phyloP scores from a whole-genome alignment of 2,797 vertebrate genomes.

The Periophthalmus magnuspinnatus region DNA sequence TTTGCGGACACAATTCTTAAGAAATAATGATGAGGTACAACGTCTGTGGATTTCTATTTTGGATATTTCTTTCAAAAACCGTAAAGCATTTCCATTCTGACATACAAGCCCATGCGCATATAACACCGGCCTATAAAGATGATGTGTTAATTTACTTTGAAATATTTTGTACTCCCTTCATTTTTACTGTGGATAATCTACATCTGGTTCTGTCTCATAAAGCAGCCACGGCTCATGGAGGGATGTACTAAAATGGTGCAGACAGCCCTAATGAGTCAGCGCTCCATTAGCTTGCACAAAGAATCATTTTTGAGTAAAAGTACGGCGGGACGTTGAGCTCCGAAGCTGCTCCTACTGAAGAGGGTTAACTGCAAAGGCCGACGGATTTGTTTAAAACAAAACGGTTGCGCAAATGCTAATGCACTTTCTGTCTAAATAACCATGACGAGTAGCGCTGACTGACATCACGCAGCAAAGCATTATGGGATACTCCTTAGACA shows the following conservation, averaged over 20 bases:
- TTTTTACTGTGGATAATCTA: constrained; percentile 5
- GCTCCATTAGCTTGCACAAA: constrained; percentile 6
- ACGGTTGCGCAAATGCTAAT: neutral
- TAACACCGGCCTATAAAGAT: too few relatives aligned
- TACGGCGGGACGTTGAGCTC: neutral
- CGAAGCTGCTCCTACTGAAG: neutral
- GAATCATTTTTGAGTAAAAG: constrained; percentile 1
- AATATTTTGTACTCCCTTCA: neutral
- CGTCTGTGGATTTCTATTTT: too few relatives aligned
- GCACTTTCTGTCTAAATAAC: neutral
- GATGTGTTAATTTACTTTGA: neutral
- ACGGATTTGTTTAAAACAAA: neutral
- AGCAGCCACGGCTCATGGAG: neutral
- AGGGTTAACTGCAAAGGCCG: neutral
- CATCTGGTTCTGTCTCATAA: constrained; percentile 12
- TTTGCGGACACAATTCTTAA: too few relatives aligned
- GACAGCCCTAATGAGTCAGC: constrained; percentile 10
- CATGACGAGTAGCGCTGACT: too few relatives aligned
- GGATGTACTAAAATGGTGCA: constrained; percentile 2
- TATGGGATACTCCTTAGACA: too few relatives aligned
- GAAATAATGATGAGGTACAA: too few relatives aligned
- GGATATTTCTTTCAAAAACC: too few relatives aligned
- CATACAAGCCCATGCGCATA: too few relatives aligned
- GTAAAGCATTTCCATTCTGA: too few relatives aligned
- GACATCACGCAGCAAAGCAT: too few relatives aligned